Base-by-base conservation (phyloP, 2,888 invertebrate species). In the Acleris holmiana region DNA sequence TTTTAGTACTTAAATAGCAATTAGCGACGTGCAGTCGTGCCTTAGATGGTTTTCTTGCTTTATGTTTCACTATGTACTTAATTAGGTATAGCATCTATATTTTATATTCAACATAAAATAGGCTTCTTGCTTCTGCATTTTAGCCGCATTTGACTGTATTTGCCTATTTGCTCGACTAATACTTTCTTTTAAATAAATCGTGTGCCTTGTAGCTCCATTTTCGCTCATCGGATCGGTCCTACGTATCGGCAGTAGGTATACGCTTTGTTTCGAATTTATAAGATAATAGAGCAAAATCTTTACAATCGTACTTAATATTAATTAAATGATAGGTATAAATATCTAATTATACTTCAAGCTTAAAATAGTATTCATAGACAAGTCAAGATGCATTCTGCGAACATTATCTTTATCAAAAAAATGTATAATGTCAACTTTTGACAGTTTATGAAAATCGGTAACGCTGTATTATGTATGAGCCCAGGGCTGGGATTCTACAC, bases 181-280 rank as follows among this genome's bases (percentile, higher is more conserved):
- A n/a, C n/a, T 84, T 82, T 73, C 79, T 76, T 76, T 79, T 83
- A 83, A 80, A 82, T 85, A 79, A 80, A 78, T 85, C 80, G 85
- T 84, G 85, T 84, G 80, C 76, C 80, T 77, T 74, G 73, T 87
- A 89, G 90, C 90, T 90, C 89, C 90, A 91, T 89, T 85, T 85
- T 79, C 74, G 53, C 53, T 53, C 77, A 29, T 8, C 29, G 29
- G 8, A 70, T 77, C 72, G 77, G 82, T 87, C 85, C 82, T 86
- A 49, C 48, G 10, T 54, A 40, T 53, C 35, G 25, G 7, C 44
- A 8, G 19, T 85, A 82, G 78, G 79, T 82, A 81, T 84, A 83
- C 79, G 78, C 78, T 73, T 75, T 82, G 79, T 85, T 80, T 85
- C 82, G 84, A 86, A 80, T 79, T 72, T 70, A 72, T 71, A 58